phyloP scores from a whole-genome alignment of 2,888 invertebrate species.

The Netelia fuscicornis region DNA sequence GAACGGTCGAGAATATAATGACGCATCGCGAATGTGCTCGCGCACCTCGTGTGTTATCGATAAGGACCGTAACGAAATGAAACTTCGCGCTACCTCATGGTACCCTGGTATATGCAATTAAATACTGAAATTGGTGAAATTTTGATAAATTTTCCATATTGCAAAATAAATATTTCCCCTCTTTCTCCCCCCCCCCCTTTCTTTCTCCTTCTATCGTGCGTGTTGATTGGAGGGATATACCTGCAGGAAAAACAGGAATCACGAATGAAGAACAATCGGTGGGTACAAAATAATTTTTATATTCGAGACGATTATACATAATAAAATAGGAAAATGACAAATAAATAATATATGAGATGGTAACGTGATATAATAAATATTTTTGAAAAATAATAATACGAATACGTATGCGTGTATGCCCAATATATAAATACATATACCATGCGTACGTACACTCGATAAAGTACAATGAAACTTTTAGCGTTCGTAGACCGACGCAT shows the following conservation, averaged over 20 bases:
- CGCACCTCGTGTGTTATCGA: slow-evolving; percentile 67
- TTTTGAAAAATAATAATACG: slow-evolving; percentile 65
- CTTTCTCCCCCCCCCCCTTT: background rate
- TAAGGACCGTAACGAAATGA: slow-evolving; percentile 66
- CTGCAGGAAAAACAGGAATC: background rate
- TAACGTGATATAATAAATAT: slow-evolving; percentile 83
- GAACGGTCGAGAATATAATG: slow-evolving; percentile 14
- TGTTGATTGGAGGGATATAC: background rate
- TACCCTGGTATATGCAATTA: slow-evolving; percentile 76
- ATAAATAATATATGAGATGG: slow-evolving; percentile 83
- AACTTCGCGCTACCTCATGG: slow-evolving; percentile 70
- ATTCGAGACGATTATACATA: slow-evolving; percentile 80
- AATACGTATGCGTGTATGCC: slow-evolving; percentile 73
- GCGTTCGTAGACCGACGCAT: slow-evolving; percentile 27
- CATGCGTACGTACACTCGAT: slow-evolving; percentile 71
- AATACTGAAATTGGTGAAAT: slow-evolving; percentile 62
- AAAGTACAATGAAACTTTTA: slow-evolving; percentile 56
- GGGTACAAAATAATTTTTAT: slow-evolving; percentile 79
- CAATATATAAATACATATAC: slow-evolving; percentile 77
- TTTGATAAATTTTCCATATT: slow-evolving; percentile 15
- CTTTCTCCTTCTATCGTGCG: no score
- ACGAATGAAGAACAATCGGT: background rate
- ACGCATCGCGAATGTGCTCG: slow-evolving; percentile 67
- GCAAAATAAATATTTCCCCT: background rate
- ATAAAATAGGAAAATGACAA: slow-evolving; percentile 79